phyloP scores from a whole-genome alignment of 1,140 invertebrate genomes.

The Calephelis nemesis region DNA sequence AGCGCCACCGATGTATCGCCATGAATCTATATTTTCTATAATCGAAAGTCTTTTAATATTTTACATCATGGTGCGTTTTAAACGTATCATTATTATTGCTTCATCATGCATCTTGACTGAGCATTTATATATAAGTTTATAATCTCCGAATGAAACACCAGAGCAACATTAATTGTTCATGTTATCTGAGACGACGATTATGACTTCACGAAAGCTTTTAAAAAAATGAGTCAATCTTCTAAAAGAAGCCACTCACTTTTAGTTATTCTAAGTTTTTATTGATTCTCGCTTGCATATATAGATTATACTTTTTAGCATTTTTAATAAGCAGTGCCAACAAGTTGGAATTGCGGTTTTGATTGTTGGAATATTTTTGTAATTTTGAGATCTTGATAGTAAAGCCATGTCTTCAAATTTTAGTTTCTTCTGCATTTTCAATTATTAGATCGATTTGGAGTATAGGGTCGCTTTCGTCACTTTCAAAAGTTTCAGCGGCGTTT shows the following conservation, averaged over 20 bases:
- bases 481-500: too few species aligned
- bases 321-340: too few species aligned
- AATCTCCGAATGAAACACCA: background rate
- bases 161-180: conserved; percentile 26
- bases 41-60: conserved; percentile 11
- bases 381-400: too few species aligned
- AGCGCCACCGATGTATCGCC: background rate
- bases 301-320: too few species aligned
- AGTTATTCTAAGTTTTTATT: conserved; percentile 22
- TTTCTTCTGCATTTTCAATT: too few species aligned
- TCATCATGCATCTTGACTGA: conserved; percentile 17
- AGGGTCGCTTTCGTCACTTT: too few species aligned
- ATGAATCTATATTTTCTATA: conserved; percentile 2
- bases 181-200: conserved; percentile 18
- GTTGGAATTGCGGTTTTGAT: too few species aligned
- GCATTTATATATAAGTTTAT: background rate
- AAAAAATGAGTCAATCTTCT: conserved; percentile 27
- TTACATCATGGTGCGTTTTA: conserved; percentile 26
- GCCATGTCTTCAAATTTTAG: too few species aligned
- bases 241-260: conserved; percentile 25
- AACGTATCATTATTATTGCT: conserved; percentile 20
- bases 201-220: conserved; percentile 19
- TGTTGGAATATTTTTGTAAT: too few species aligned
- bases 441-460: too few species aligned
- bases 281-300: too few species aligned